These are phyloP conservation scores for Diachasmimorpha longicaudata DNA, from an alignment of 1,140 invertebrate genomes.

Conservation along the genomic window DNA sequence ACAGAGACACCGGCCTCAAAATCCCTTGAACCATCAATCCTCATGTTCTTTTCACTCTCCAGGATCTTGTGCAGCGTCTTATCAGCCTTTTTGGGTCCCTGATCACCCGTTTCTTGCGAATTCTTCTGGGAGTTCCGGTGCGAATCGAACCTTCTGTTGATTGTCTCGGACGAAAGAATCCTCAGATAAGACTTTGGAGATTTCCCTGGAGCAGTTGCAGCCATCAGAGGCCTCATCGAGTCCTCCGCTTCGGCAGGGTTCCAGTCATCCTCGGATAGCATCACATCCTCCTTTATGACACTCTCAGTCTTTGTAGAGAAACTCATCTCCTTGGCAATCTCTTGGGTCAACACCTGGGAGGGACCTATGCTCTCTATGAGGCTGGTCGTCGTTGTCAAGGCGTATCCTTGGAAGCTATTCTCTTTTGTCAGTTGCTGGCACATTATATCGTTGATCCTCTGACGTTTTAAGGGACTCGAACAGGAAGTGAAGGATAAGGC, in stretches of 20 bases:
- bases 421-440: background rate
- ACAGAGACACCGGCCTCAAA: too few species aligned
- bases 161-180: background rate
- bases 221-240: background rate
- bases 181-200: background rate
- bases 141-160: background rate
- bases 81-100: background rate
- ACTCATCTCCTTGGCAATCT: background rate
- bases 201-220: background rate
- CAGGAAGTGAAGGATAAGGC: background rate
- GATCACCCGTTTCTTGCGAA: background rate
- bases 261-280: background rate
- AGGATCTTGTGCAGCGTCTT: too few species aligned
- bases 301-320: background rate
- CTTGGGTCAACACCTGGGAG: background rate
- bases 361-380: background rate
- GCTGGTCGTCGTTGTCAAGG: background rate
- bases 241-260: background rate
- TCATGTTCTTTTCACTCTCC: background rate
- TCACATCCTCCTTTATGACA: background rate
- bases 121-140: background rate
- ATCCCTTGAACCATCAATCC: too few species aligned
- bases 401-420: background rate
- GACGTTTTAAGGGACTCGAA: background rate
- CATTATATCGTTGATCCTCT: background rate